Base-by-base conservation (phyloP, 1,140 invertebrate genomes). In the Heliconius hewitsoni region DNA sequence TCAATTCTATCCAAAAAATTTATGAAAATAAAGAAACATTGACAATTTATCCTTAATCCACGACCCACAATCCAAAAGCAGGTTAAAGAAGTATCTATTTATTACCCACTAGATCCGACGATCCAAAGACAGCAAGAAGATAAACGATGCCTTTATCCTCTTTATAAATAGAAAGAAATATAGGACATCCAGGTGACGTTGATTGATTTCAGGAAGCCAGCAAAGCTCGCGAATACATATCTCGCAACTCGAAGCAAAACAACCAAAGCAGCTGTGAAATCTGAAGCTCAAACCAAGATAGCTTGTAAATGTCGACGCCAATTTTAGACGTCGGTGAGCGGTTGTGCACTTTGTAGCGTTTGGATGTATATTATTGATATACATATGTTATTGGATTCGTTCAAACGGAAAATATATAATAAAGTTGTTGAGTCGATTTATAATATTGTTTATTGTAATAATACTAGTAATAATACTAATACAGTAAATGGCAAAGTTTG, bases 321-420 rank as follows among this genome's bases (percentile, higher is more conserved):
- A 89, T 89, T 90, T 89, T 88, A 90, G 86, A 91, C 87, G 83
- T 88, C 89, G 86, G 86, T 86, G 86, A 76, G 55, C 74, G 72
- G 60, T 39, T 46, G 73, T 16, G 73, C 11, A 52, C 70, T 18
- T 27, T 74, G 52, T 39, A 37, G 50, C 73, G 23, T 23, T 42
- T 75, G 52, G 13, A 76, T 9, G 55, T 30, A 13, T 66, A 34
- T 66, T 27, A 13, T 66, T 66, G n/a, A 9, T 57, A 30, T 66
- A 46, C 42, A 46, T 46, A 46, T 46, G 42, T 1, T 46, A 30
- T 66, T 66, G 23, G 9, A 30, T 30, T 66, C 11, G 23, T 27
- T 66, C 13, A 13, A 27, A 66, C 5, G 9, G 60, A 27, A 66
- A 66, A 13, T 27, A 13, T 27, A 11, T 66, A 66, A 27, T 27